Evolutionary conservation across 1,140 invertebrate species (phyloP).

Genomic region (Panulirus ornatus): DNA sequence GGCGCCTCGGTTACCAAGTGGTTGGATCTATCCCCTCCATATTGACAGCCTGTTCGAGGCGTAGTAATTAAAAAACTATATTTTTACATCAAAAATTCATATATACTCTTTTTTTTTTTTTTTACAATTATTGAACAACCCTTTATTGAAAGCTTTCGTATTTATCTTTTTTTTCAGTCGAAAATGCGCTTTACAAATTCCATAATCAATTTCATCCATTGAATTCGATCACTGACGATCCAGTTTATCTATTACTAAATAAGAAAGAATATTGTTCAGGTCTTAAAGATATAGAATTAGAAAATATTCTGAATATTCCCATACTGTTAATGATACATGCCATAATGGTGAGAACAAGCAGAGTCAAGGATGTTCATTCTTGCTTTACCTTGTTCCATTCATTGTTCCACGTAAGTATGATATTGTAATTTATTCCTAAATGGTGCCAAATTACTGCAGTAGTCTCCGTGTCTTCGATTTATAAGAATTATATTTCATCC

Average conservation of each 20-base stretch:
- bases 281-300: not conserved
- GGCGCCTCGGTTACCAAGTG: not conserved
- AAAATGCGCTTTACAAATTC: too few relatives aligned
- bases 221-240: not conserved
- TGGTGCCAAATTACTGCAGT: not conserved
- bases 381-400: not conserved
- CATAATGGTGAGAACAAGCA: not conserved
- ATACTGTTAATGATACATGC: not conserved
- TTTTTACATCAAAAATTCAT: constrained; percentile 14
- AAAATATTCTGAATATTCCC: not conserved
- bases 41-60: not conserved
- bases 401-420: too few relatives aligned
- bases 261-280: constrained; percentile 2
- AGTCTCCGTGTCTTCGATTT: not conserved
- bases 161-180: too few relatives aligned
- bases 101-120: not conserved
- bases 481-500: not conserved
- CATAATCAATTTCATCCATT: too few relatives aligned
- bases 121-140: not conserved
- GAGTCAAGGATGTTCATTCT: not conserved
- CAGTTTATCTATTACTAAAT: not conserved
- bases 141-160: too few relatives aligned
- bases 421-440: too few relatives aligned
- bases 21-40: not conserved
- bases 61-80: not conserved